phyloP scores from a whole-genome alignment of 2,888 invertebrate genomes.

The Erynnis tages region DNA sequence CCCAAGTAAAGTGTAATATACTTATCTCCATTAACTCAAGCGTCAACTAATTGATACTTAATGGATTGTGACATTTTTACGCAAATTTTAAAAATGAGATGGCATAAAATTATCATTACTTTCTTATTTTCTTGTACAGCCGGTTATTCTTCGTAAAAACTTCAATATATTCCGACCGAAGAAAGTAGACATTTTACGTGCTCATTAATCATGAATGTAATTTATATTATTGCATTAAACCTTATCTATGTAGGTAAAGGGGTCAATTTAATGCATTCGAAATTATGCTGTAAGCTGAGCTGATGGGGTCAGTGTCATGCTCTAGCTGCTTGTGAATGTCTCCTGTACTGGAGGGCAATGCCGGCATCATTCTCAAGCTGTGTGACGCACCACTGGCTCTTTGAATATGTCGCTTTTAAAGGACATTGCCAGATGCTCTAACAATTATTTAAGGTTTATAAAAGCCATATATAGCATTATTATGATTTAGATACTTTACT shows the following conservation, averaged over 20 bases:
- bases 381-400: slow-evolving; percentile 55
- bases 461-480: background rate
- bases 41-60: no score
- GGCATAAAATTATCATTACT: no score
- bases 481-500: no score
- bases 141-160: no score
- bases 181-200: slow-evolving; percentile 8
- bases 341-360: slow-evolving; percentile 13
- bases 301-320: slow-evolving; percentile 36
- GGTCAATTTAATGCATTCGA: slow-evolving; percentile 23
- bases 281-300: slow-evolving; percentile 27
- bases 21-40: no score
- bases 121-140: no score
- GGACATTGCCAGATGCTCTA: slow-evolving; percentile 10
- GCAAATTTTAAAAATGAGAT: no score
- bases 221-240: slow-evolving; percentile 7
- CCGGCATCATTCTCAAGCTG: slow-evolving; percentile 50
- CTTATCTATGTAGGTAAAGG: slow-evolving; percentile 22
- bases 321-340: slow-evolving; percentile 29
- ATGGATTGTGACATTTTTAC: no score
- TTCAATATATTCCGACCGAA: background rate
- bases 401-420: slow-evolving; percentile 7
- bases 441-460: background rate
- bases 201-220: slow-evolving; percentile 16
- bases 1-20: no score